Base-by-base conservation (phyloP, 2,113 vertebrate species). In the Triplophysa tibetana region DNA sequence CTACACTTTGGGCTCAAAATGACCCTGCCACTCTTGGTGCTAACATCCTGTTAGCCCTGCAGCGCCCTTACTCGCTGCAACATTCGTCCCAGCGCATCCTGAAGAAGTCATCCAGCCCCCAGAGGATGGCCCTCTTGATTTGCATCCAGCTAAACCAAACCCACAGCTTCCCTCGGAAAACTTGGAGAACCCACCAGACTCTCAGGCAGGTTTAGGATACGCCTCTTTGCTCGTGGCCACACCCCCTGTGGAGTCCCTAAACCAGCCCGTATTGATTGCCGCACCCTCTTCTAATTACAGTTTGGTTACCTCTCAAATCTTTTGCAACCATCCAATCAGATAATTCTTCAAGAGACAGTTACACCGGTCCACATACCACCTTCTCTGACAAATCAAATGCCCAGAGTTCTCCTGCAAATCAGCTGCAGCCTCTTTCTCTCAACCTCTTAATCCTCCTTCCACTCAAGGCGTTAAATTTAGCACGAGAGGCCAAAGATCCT, bases 1-100 rank as follows among this genome's bases (percentile, higher is more conserved):
- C 98, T 0, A 97, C 97, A 33, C 84, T 99, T 1, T 99, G 98
- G 98, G 97, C 97, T 23, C 96, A 96, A 76, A 94, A 89, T 8
- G 97, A 99, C 70, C 85, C 96, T 63, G 87, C 95, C 0, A 95
- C 91, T 84, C 93, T 99, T 62, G 92, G 93, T 5, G 91, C 94
- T 14, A 97, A 93, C 3, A 95, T 99, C 63, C 91, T 99, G 4
- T 87, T 99, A 0, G 97, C 96, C 23, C 97, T 0, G 96, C 98
- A 6, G 96, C 97, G 1, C 96, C 96, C 0, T 91, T 90, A 0
- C 92, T 98, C 19, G 65, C 76, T 56, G 56, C 76, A 26, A 38
- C 84, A 17, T 93, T 94, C 0, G 91, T 94, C 1, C 93, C 95
- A 26, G 88, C 92, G 21, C 93, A 91, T 66, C 85, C 93, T 26